These are phyloP conservation scores for Tyrannus savana DNA, from an alignment of 2,113 vertebrate species.

Conservation along the genomic window DNA sequence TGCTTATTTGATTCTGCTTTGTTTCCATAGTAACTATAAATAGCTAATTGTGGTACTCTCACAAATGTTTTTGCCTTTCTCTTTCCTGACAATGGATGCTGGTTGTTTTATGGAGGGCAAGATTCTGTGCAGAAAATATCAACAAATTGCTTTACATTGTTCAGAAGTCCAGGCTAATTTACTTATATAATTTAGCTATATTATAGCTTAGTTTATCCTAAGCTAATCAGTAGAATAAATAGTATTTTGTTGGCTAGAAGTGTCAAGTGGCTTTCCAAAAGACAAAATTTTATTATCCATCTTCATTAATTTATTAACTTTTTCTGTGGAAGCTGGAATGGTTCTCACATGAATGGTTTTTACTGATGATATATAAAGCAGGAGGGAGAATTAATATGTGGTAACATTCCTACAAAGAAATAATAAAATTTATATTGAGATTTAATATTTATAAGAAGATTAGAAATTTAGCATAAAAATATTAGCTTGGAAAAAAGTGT, in stretches of 20 bases:
- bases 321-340: neutral
- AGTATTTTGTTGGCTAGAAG: neutral
- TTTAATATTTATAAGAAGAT: neutral
- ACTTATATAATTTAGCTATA: neutral
- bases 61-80: constrained; percentile 55
- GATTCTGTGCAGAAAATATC: neutral
- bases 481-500: neutral
- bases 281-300: neutral
- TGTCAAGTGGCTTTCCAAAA: neutral
- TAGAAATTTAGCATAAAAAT: neutral
- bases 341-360: neutral
- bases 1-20: constrained; percentile 35
- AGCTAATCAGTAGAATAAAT: neutral
- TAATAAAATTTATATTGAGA: neutral
- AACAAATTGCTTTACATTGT: neutral
- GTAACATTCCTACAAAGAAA: neutral
- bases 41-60: constrained; percentile 49
- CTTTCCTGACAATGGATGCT: constrained; percentile 21
- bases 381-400: neutral
- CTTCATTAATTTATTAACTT: constrained; percentile 14
- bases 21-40: constrained; percentile 68
- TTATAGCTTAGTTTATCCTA: neutral
- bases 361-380: neutral
- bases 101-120: constrained; percentile 30
- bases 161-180: neutral